phyloP scores from a whole-genome alignment of 2,888 invertebrate species.

The Margaritifera margaritifera region DNA sequence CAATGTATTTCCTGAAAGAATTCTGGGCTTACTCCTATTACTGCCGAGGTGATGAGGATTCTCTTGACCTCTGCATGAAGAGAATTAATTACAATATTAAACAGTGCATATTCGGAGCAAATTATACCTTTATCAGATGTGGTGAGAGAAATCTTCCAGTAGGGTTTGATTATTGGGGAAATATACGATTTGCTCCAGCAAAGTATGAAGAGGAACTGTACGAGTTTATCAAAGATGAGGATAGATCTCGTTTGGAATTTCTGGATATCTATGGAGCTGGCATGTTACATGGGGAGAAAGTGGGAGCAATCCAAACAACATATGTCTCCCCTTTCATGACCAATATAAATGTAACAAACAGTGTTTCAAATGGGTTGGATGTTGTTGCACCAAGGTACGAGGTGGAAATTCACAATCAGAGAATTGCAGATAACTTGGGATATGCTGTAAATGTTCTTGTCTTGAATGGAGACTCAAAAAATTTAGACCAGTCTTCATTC shows the following conservation, averaged over 20 bases:
- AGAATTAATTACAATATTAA: slow-evolving; percentile 86
- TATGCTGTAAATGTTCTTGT: slow-evolving; percentile 92
- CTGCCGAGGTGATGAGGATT: slow-evolving; percentile 72
- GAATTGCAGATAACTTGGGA: slow-evolving; percentile 84
- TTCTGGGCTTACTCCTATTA: slow-evolving; percentile 70
- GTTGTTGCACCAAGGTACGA: slow-evolving; percentile 87
- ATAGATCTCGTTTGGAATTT: slow-evolving; percentile 84
- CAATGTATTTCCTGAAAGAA: slow-evolving; percentile 68
- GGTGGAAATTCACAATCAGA: slow-evolving; percentile 75
- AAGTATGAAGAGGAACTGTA: slow-evolving; percentile 86
- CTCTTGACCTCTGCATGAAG: slow-evolving; percentile 77
- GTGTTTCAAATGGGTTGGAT: slow-evolving; percentile 93
- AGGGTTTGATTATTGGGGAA: slow-evolving; percentile 84
- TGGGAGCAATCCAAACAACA: slow-evolving; percentile 90
- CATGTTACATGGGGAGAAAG: slow-evolving; percentile 94
- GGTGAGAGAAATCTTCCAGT: slow-evolving; percentile 75
- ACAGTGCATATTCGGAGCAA: slow-evolving; percentile 84
- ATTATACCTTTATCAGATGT: slow-evolving; percentile 94
- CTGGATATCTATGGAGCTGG: slow-evolving; percentile 93
- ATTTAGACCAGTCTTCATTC: slow-evolving; percentile 85
- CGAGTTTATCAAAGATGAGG: slow-evolving; percentile 74
- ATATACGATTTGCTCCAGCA: slow-evolving; percentile 91
- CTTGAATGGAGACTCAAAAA: slow-evolving; percentile 87
- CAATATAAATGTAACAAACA: slow-evolving; percentile 84
- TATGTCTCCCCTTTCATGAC: slow-evolving; percentile 89